Conservation (phyloP, 2,113 vertebrate genomes). For the Echinops telfairi region DNA sequence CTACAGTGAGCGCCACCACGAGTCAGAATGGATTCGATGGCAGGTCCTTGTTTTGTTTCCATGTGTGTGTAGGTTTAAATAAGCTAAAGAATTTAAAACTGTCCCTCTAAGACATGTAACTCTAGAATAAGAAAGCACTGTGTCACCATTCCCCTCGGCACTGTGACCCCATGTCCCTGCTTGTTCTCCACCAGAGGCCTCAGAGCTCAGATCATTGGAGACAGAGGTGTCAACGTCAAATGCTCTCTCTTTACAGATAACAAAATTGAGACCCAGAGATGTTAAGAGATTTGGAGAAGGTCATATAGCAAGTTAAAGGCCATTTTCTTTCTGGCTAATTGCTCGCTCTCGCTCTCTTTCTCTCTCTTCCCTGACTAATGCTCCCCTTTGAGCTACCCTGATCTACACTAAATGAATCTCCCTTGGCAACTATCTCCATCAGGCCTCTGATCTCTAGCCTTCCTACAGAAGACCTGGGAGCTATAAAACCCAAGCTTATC, state of each 20-base stretch:
- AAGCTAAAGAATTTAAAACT: conserved; percentile 17
- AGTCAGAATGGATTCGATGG: too few species aligned
- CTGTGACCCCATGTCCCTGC: not conserved
- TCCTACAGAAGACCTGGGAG: conserved; percentile 52
- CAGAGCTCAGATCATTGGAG: conserved; percentile 5
- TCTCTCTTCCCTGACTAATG: not conserved
- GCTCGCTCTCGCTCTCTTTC: not conserved
- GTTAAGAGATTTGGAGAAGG: conserved; percentile 44
- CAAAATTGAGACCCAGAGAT: conserved; percentile 34
- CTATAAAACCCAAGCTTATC: conserved; percentile 71
- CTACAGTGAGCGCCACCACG: too few species aligned
- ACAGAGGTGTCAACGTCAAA: conserved; percentile 13
- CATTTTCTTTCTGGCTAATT: conserved; percentile 29
- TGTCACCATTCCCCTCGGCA: not conserved
- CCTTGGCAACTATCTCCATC: conserved; percentile 73
- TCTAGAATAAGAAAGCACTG: not conserved
- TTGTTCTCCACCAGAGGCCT: not conserved
- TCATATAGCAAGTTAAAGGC: not conserved
- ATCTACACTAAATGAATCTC: conserved; percentile 34
- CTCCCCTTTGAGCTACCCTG: conserved; percentile 2
- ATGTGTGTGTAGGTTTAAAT: too few species aligned
- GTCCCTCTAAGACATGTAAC: not conserved
- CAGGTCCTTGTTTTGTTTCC: too few species aligned
- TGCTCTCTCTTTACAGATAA: conserved; percentile 39
- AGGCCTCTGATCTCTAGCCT: conserved; percentile 25